phyloP scores from a whole-genome alignment of 2,797 vertebrate species.

The Brotula barbata region DNA sequence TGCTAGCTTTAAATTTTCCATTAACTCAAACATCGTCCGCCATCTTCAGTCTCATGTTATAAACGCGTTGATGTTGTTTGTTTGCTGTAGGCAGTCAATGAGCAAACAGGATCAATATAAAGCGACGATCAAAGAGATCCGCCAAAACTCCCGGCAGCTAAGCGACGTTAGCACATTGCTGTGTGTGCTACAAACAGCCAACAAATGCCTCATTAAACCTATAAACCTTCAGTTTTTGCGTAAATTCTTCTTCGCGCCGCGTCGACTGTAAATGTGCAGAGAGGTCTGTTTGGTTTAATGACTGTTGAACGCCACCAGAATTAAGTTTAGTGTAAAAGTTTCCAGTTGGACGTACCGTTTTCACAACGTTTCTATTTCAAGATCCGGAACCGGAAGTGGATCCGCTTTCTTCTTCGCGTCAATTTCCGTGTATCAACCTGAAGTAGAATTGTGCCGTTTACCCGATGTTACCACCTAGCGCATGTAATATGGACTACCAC shows the following conservation, averaged over 20 bases:
- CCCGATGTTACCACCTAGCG: conserved; percentile 21
- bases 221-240: conserved; percentile 36
- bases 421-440: neutral
- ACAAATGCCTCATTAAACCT: neutral
- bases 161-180: conserved; percentile 57
- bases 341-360: conserved; percentile 62
- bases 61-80: neutral
- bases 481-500: neutral
- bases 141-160: conserved; percentile 57
- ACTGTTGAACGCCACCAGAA: neutral
- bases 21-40: too few relatives aligned
- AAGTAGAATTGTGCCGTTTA: neutral
- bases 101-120: conserved; percentile 13
- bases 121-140: conserved; percentile 38
- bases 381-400: conserved; percentile 72
- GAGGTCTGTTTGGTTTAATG: neutral
- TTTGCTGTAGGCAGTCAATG: neutral
- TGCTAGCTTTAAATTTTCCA: too few relatives aligned
- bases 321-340: conserved; percentile 58
- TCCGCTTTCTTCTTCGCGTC: conserved; percentile 24
- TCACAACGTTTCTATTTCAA: conserved; percentile 64
- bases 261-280: neutral
- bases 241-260: neutral
- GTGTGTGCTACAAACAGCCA: conserved; percentile 9
- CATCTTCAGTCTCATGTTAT: neutral